A percentile compares a stretch with the other conserved stretches of the same genome.
These are phyloP conservation scores for Schlechtendalia chinensis DNA, from an alignment of 1,140 invertebrate genomes.

Conservation along the genomic window DNA sequence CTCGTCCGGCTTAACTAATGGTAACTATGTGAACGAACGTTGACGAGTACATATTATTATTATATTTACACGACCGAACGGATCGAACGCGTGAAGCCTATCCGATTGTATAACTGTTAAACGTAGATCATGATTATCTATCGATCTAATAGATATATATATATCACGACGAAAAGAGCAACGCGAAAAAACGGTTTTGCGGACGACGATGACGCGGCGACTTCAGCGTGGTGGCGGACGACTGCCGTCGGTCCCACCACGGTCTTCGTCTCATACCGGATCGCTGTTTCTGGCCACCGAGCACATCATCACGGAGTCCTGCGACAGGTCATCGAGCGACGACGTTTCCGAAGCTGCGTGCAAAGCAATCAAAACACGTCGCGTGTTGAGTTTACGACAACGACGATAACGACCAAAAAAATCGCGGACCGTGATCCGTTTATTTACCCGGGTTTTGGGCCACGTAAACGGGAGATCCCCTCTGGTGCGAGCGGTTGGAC, in stretches of 20 bases:
- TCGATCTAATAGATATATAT: too few species aligned
- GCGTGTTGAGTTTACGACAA: too few species aligned
- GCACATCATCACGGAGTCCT: conserved; percentile 69
- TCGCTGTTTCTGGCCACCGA: conserved; percentile 53
- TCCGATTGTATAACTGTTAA: too few species aligned
- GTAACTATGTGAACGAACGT: conserved; percentile 23
- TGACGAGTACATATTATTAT: too few species aligned
- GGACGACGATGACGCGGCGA: not conserved
- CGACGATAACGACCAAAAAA: too few species aligned
- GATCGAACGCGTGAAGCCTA: too few species aligned
- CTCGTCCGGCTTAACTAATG: conserved; percentile 29
- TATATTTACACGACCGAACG: too few species aligned
- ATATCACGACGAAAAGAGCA: conserved; percentile 23
- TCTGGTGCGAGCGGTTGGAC: conserved; percentile 60
- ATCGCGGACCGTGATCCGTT: too few species aligned
- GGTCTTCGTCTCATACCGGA: conserved; percentile 53
- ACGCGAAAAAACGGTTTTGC: not conserved
- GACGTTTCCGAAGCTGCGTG: conserved; percentile 69
- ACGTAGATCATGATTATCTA: too few species aligned
- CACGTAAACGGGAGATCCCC: conserved; percentile 62
- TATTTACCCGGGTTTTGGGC: conserved; percentile 59
- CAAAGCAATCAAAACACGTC: not conserved
- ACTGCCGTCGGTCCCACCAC: conserved; percentile 49
- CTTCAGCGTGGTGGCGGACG: conserved; percentile 17
- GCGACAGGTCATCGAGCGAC: conserved; percentile 76